Evolutionary conservation across 2,797 vertebrate species (phyloP).

Genomic region (Pangasius sanitwongsei): DNA sequence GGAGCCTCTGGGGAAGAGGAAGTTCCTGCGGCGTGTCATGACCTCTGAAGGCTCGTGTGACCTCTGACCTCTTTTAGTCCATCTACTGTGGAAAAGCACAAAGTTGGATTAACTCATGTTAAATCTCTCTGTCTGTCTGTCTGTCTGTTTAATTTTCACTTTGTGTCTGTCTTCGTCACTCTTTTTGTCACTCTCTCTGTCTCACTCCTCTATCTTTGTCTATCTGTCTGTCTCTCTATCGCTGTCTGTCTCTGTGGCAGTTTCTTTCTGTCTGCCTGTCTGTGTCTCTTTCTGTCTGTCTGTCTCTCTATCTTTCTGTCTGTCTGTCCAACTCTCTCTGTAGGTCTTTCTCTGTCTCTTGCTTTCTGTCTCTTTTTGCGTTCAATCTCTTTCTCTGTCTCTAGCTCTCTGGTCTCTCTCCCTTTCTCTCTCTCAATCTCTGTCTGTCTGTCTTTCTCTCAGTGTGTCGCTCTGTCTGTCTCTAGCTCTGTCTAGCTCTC

Average conservation of each 20-base stretch:
- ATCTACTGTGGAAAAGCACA: background rate
- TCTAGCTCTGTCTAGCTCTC: background rate
- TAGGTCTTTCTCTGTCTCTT: background rate
- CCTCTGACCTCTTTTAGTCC: conserved; percentile 25
- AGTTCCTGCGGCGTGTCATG: conserved; percentile 45
- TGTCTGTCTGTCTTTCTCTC: background rate
- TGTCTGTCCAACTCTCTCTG: background rate
- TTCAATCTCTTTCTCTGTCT: background rate
- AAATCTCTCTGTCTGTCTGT: background rate
- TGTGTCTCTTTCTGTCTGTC: background rate
- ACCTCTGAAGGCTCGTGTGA: conserved; percentile 38
- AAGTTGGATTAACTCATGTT: background rate
- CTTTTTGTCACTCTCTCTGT: background rate
- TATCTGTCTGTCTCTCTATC: background rate
- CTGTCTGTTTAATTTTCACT: background rate
- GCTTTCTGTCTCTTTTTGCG: background rate
- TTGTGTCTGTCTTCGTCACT: background rate
- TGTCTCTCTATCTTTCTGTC: background rate
- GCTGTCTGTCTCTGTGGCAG: no score
- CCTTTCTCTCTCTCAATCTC: background rate
- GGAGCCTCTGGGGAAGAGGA: conserved; percentile 30
- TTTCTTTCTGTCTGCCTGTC: no score
- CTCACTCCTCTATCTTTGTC: background rate
- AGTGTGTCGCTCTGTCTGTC: no score
- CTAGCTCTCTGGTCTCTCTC: background rate